phyloP scores from a whole-genome alignment of 2,113 vertebrate species.

The Tenebrosternarchus preto region DNA sequence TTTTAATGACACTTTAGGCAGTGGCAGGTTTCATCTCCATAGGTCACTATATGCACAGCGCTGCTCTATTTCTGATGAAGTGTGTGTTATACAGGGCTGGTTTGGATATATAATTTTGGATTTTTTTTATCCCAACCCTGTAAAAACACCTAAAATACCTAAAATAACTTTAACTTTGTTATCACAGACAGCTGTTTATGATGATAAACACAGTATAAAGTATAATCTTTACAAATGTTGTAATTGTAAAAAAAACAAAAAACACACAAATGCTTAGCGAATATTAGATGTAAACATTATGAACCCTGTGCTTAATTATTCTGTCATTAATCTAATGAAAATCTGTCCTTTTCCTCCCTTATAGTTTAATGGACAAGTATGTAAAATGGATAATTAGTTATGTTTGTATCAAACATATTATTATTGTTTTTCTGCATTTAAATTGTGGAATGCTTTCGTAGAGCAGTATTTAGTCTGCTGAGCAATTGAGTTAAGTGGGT shows the following conservation, averaged over 20 bases:
- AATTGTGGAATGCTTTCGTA: constrained; percentile 14
- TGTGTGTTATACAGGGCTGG: no score
- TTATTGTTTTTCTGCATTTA: constrained; percentile 28
- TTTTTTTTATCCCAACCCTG: no score
- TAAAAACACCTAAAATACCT: no score
- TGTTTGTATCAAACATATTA: constrained; percentile 4
- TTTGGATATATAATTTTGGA: no score
- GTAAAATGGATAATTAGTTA: constrained; percentile 15
- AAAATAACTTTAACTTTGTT: no score
- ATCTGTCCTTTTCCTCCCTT: neutral
- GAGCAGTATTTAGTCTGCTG: constrained; percentile 12
- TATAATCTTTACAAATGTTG: neutral
- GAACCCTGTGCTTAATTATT: neutral
- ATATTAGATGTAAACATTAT: neutral
- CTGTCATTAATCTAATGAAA: neutral
- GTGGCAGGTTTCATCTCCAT: no score
- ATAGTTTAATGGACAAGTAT: neutral
- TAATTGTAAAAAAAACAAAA: neutral
- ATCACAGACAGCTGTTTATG: neutral
- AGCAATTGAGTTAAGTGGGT: constrained; percentile 44
- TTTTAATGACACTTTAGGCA: no score
- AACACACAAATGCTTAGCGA: neutral
- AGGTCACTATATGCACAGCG: no score
- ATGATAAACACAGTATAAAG: neutral
- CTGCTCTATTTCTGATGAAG: no score